phyloP scores from a whole-genome alignment of 2,113 vertebrate species.

The Bos indicus region DNA sequence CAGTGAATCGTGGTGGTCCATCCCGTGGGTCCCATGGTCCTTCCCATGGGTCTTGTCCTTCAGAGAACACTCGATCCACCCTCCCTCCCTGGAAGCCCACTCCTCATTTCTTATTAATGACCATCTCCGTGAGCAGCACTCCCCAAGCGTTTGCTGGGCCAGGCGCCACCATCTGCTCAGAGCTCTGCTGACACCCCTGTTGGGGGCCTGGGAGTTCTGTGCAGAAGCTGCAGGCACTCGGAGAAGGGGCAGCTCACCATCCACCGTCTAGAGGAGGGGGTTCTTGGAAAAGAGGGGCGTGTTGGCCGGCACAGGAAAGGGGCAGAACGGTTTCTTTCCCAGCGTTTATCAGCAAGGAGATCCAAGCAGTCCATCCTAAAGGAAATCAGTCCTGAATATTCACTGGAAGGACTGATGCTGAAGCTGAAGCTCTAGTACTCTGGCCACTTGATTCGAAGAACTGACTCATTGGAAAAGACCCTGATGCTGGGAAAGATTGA shows the following conservation, averaged over 20 bases:
- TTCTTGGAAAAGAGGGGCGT: not conserved
- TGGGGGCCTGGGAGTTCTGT: not conserved
- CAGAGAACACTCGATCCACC: not conserved
- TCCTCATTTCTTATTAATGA: not conserved
- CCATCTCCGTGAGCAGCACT: fast-evolving
- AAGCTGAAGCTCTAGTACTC: not conserved
- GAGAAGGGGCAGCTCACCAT: not conserved
- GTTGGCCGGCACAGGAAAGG: not conserved
- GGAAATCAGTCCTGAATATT: not conserved
- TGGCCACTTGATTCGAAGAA: not conserved
- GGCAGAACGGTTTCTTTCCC: not conserved
- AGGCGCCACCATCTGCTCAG: fast-evolving
- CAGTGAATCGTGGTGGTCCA: fast-evolving
- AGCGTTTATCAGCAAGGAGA: not conserved
- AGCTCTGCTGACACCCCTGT: not conserved
- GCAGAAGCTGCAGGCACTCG: not conserved
- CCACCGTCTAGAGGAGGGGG: fast-evolving
- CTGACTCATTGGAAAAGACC: not conserved
- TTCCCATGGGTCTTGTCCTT: not conserved
- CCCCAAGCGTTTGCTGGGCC: fast-evolving
- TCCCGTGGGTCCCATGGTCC: not conserved
- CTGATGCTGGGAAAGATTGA: not conserved
- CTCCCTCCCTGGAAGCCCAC: not conserved
- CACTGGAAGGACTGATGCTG: not conserved
- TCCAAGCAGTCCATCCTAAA: not conserved